A percentile compares a stretch with the other conserved stretches of the same genome.
These are phyloP conservation scores for Indicator maculatus DNA, from an alignment of 2,113 vertebrate species.

Conservation along the genomic window DNA sequence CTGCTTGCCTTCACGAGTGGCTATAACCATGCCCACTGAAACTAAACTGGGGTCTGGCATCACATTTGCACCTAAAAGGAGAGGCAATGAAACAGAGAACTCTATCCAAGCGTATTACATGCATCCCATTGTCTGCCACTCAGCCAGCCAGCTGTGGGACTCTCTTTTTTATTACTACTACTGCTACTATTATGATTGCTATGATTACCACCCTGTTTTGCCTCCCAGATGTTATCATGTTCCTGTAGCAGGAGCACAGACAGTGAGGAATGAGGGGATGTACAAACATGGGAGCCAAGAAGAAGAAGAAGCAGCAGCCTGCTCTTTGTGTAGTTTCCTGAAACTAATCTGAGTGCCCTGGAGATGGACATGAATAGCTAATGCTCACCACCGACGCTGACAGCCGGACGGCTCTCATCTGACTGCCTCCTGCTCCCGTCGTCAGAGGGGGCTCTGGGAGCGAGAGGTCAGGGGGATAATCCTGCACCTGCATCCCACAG, in stretches of 20 bases:
- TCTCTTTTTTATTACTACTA: background rate
- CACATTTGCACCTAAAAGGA: background rate
- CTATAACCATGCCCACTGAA: background rate
- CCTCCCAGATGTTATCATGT: background rate
- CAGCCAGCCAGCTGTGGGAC: constrained; percentile 10
- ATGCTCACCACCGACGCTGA: background rate
- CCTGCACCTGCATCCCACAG: constrained; percentile 75
- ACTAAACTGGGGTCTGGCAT: background rate
- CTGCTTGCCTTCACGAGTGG: background rate
- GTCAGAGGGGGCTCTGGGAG: background rate
- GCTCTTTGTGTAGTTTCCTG: background rate
- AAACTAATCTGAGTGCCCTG: background rate
- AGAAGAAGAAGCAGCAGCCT: background rate
- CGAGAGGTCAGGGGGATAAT: constrained; percentile 70
- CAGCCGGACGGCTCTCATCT: background rate
- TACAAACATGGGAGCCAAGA: background rate
- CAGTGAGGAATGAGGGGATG: constrained; percentile 3
- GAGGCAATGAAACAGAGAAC: background rate
- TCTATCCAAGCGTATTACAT: background rate
- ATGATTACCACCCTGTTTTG: background rate
- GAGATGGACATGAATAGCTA: constrained; percentile 30
- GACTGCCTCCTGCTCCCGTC: constrained; percentile 26
- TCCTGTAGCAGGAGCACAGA: background rate
- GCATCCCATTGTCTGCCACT: constrained; percentile 7
- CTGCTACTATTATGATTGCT: background rate